Base-by-base conservation (phyloP, 2,113 vertebrate genomes). In the Oostethus manadensis region DNA sequence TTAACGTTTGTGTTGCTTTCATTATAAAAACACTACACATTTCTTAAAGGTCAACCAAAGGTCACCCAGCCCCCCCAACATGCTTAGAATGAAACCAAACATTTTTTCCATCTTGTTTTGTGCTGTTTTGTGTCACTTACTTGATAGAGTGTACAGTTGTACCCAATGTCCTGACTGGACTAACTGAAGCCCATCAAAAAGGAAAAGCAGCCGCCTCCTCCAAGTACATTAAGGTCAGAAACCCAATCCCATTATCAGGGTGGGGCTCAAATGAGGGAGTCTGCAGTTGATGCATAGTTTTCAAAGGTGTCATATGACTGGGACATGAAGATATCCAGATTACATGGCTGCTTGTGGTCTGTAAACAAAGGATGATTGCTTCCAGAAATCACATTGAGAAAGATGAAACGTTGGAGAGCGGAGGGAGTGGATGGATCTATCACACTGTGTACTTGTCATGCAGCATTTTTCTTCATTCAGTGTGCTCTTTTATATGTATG, bases 271-370 rank as follows among this genome's bases (percentile, higher is more conserved):
- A 38, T 42, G 20, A 64, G 62, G 59, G 66, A 56, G 57, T 18
- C 54, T 22, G 71, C 62, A 46, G 58, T 58, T 67, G 67, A 73
- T 58, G 51, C 66, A 73, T 62, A 79, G 73, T 63, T 79, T 84
- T 77, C 64, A 74, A 66, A 86, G 79, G 85, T 84, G 81, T 86
- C 84, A 79, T 70, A 81, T 79, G 74, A n/a, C 71, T 67, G 58
- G 59, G 68, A 81, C 78, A 82, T 82, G 83, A 78, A 84, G 84
- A 88, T 74, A 84, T 82, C 66, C 62, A 64, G 80, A 90, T 86
- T 84, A 86, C 80, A 87, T 84, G 84, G 77, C 80, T 74, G 74
- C 77, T 81, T 71, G 61, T 80, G 87, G 85, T 81, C 86, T 89
- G 86, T 69, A 59, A 64, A 78, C 75, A 74, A 63, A 40, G 62